A percentile compares a stretch with the other conserved stretches of the same genome.
Evolutionary conservation across 2,888 invertebrate species (phyloP).

Genomic region (Cataglyphis cursor): DNA sequence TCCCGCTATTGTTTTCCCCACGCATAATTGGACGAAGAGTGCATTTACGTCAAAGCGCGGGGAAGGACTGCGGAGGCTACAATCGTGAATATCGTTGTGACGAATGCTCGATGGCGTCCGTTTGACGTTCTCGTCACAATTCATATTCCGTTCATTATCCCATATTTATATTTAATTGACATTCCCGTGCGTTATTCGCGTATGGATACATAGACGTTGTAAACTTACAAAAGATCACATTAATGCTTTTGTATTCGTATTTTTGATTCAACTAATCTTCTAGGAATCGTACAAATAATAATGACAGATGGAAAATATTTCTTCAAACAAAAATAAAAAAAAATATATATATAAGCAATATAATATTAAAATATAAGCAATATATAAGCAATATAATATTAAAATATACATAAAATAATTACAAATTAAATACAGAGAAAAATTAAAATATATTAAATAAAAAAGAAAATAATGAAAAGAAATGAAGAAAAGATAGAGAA

Average conservation of each 20-base stretch:
- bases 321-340: background rate
- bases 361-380: background rate
- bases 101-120: conserved; percentile 42
- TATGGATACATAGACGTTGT: background rate
- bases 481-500: background rate
- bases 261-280: background rate
- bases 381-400: background rate
- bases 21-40: conserved; percentile 58
- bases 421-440: background rate
- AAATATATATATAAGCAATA: background rate
- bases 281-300: background rate
- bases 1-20: conserved; percentile 79
- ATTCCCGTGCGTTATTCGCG: conserved; percentile 37
- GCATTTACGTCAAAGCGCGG: conserved; percentile 70
- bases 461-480: background rate
- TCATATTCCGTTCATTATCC: conserved; percentile 36
- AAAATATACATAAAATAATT: background rate
- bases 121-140: conserved; percentile 20
- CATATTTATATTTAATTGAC: conserved; percentile 56
- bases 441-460: background rate
- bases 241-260: conserved; percentile 16
- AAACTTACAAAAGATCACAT: conserved; percentile 29
- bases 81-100: conserved; percentile 39
- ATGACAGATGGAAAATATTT: background rate
- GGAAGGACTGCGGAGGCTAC: conserved; percentile 20